These are phyloP conservation scores for Gulo gulo DNA, from an alignment of 2,113 vertebrate species.

Conservation along the genomic window DNA sequence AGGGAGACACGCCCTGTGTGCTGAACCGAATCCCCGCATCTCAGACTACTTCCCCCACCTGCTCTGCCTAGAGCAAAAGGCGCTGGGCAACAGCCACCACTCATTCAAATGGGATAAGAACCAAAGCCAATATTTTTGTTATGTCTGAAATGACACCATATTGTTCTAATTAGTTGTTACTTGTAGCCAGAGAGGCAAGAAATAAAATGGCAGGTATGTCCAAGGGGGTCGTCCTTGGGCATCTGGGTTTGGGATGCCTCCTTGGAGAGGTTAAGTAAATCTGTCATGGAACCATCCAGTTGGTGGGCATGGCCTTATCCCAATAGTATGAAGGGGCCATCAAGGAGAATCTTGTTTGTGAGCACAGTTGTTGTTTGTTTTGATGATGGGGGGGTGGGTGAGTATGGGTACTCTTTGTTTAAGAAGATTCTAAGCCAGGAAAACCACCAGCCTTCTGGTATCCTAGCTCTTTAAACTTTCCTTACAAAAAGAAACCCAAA, in stretches of 20 bases:
- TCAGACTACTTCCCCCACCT: not conserved
- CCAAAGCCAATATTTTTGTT: constrained; percentile 50
- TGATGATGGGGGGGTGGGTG: not conserved
- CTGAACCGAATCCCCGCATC: not conserved
- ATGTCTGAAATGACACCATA: constrained; percentile 50
- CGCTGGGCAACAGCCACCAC: not conserved
- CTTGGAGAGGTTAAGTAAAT: not conserved
- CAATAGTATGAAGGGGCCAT: not conserved
- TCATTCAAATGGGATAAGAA: constrained; percentile 11
- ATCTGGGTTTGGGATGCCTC: not conserved
- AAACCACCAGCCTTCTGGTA: constrained; percentile 68
- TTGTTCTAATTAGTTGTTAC: constrained; percentile 64
- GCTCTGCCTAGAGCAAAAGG: not conserved
- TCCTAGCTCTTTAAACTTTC: constrained; percentile 51
- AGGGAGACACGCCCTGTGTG: not conserved
- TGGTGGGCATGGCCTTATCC: not conserved
- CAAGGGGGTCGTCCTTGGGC: not conserved
- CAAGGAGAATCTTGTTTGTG: constrained; percentile 41
- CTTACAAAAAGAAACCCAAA: constrained; percentile 36
- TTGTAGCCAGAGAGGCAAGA: constrained; percentile 35
- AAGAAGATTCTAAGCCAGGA: constrained; percentile 62
- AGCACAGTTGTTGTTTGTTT: constrained; percentile 58
- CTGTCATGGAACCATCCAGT: not conserved
- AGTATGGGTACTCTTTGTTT: constrained; percentile 46
- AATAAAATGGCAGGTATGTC: constrained; percentile 44